phyloP scores from a whole-genome alignment of 2,113 vertebrate genomes.

The Bettongia penicillata region DNA sequence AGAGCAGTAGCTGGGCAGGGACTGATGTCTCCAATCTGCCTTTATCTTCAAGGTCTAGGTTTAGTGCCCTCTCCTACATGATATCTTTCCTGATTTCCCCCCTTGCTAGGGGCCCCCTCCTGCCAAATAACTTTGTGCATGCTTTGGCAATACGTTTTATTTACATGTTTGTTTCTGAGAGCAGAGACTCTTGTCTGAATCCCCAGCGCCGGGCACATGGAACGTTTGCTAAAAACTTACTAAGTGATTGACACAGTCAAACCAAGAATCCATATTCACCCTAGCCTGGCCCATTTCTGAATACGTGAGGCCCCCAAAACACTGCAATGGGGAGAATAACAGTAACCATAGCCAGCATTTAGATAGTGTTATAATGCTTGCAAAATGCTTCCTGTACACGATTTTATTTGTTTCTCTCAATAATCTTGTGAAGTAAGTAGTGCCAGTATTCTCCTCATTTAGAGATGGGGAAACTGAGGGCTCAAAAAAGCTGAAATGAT shows the following conservation, averaged over 20 bases:
- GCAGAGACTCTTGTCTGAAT: neutral
- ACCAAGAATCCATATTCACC: neutral
- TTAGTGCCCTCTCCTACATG: neutral
- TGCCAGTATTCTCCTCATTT: neutral
- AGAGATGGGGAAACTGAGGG: neutral
- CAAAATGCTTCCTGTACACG: neutral
- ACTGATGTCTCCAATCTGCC: conserved; percentile 13
- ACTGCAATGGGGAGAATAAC: neutral
- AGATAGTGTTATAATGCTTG: neutral
- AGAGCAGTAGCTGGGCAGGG: neutral
- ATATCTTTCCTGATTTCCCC: neutral
- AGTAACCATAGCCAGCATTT: neutral
- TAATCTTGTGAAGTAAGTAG: neutral
- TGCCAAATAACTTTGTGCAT: neutral
- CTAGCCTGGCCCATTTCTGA: neutral
- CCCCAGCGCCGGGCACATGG: neutral
- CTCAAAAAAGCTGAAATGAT: neutral
- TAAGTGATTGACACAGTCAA: neutral
- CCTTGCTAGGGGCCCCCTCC: neutral
- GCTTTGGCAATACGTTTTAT: neutral
- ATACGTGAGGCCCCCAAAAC: neutral
- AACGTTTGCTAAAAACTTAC: neutral
- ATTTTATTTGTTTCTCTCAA: neutral
- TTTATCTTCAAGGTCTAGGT: neutral
- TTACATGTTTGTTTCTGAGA: neutral